phyloP scores from a whole-genome alignment of 2,797 vertebrate species.

The Lindbergichthys nudifrons region DNA sequence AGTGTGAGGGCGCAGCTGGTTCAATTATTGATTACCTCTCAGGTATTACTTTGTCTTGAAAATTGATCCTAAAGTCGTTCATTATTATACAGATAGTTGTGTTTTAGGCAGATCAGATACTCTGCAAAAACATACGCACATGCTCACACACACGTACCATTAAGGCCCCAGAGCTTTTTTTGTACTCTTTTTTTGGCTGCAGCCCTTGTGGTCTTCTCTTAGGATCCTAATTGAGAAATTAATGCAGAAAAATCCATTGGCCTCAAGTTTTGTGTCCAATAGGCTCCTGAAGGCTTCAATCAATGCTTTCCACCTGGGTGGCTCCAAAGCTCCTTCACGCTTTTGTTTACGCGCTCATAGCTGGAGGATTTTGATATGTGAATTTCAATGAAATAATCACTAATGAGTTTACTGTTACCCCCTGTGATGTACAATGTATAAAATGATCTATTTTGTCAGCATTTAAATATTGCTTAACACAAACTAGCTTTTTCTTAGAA shows the following conservation, averaged over 20 bases:
- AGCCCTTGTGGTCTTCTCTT: slow-evolving; percentile 70
- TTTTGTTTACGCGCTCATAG: slow-evolving; percentile 76
- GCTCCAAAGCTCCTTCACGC: slow-evolving; percentile 63
- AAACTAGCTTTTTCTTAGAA: slow-evolving; percentile 43
- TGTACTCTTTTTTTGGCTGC: slow-evolving; percentile 27
- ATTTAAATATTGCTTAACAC: slow-evolving; percentile 59
- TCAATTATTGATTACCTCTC: slow-evolving; percentile 77
- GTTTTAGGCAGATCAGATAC: slow-evolving; percentile 68
- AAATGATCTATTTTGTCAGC: slow-evolving; percentile 62
- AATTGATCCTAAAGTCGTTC: slow-evolving; percentile 76
- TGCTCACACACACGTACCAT: slow-evolving; percentile 27
- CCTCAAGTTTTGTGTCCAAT: slow-evolving; percentile 80
- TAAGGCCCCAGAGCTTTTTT: slow-evolving; percentile 68
- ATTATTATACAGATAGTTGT: slow-evolving; percentile 66
- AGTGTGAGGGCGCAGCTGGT: slow-evolving; percentile 72
- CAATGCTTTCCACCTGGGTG: slow-evolving; percentile 80
- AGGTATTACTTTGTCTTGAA: slow-evolving; percentile 67
- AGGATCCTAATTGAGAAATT: slow-evolving; percentile 84
- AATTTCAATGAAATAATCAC: slow-evolving; percentile 80
- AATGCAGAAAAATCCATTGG: slow-evolving; percentile 86
- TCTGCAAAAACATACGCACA: slow-evolving; percentile 14
- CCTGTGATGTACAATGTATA: slow-evolving; percentile 49
- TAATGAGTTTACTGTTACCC: slow-evolving; percentile 62
- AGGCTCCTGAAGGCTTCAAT: slow-evolving; percentile 81
- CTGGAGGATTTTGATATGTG: slow-evolving; percentile 80